Conservation (phyloP, 2,888 invertebrate species). For the Ceriagrion tenellum region DNA sequence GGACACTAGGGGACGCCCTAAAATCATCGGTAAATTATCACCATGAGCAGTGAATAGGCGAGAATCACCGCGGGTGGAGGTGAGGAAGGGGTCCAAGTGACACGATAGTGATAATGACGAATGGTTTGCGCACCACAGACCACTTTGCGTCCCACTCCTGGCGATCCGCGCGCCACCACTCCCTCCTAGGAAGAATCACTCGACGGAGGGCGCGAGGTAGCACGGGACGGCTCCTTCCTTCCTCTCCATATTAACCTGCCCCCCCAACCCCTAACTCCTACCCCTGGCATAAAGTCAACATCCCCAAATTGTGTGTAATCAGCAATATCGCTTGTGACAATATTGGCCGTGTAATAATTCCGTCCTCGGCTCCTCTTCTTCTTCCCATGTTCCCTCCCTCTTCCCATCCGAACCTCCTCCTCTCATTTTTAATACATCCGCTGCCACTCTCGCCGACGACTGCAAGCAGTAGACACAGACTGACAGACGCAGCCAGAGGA, state of each 20-base stretch:
- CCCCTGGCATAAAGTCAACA: background rate
- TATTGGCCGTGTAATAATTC: constrained; percentile 59
- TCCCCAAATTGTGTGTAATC: constrained; percentile 59
- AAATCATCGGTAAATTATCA: too few species aligned
- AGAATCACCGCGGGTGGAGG: too few species aligned
- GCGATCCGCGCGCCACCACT: too few species aligned
- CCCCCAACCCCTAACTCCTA: background rate
- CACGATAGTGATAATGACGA: too few species aligned
- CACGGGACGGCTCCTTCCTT: background rate
- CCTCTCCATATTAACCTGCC: background rate
- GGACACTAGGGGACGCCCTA: too few species aligned
- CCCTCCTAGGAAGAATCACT: background rate
- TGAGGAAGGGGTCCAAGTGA: too few species aligned
- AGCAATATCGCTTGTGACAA: constrained; percentile 64
- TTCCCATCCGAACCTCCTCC: background rate
- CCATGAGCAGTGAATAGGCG: too few species aligned
- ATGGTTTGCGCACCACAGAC: too few species aligned
- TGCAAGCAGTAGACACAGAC: too few species aligned
- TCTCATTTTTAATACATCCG: constrained; percentile 62
- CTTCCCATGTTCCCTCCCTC: background rate
- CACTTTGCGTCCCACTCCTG: too few species aligned
- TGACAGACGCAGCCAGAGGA: background rate
- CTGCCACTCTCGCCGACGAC: too few species aligned
- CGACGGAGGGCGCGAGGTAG: background rate
- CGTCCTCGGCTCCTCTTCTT: background rate